phyloP scores from a whole-genome alignment of 2,888 invertebrate species.

The Euphydryas editha region DNA sequence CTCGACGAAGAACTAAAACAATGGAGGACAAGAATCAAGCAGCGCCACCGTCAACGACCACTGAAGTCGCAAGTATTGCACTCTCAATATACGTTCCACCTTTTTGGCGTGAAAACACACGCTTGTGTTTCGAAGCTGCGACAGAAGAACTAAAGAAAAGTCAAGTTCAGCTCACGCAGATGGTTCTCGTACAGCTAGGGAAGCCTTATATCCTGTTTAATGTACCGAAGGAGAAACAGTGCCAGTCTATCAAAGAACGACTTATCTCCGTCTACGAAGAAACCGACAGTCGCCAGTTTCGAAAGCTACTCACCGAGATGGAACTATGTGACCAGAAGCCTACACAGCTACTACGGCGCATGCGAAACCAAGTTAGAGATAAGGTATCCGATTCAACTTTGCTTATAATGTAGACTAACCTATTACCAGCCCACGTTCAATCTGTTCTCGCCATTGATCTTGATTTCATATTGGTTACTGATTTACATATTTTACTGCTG shows the following conservation, averaged over 20 bases:
- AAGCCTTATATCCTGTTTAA: conserved; percentile 37
- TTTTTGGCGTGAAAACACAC: background rate
- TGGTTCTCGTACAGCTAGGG: conserved; percentile 37
- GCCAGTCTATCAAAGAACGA: conserved; percentile 9
- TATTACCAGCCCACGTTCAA: no score
- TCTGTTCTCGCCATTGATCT: no score
- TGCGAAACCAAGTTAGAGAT: no score
- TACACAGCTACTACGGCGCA: no score
- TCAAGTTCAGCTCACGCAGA: conserved; percentile 29
- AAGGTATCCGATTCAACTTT: no score
- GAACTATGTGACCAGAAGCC: conserved; percentile 11
- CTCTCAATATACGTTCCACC: background rate
- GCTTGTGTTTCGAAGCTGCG: conserved; percentile 13
- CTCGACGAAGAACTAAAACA: no score
- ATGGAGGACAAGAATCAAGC: conserved; percentile 6
- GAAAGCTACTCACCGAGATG: conserved; percentile 10
- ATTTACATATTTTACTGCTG: no score
- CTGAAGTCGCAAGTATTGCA: background rate
- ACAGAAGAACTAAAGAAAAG: conserved; percentile 7
- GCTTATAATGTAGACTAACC: no score
- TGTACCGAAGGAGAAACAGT: conserved; percentile 10
- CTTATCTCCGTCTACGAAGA: no score
- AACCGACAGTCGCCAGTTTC: conserved; percentile 11
- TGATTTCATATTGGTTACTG: no score
- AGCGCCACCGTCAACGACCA: background rate